Evolutionary conservation across 2,797 vertebrate genomes (phyloP).

Genomic region (Corythornis leucogaster): DNA sequence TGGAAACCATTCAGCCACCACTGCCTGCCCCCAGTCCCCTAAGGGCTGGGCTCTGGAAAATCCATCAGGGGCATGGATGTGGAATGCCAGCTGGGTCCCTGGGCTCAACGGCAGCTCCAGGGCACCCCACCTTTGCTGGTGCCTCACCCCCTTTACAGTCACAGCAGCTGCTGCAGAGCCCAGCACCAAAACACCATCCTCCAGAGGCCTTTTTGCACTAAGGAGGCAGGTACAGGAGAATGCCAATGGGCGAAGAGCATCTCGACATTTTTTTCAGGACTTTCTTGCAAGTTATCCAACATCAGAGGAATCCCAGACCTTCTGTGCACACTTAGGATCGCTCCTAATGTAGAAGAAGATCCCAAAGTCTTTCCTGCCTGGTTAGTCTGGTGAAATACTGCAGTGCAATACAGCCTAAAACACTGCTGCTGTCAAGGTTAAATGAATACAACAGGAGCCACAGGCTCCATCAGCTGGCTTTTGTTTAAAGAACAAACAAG

Average conservation of each 20-base stretch:
- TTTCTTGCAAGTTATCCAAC: background rate
- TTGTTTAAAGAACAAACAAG: background rate
- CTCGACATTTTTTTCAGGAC: background rate
- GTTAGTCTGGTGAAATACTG: background rate
- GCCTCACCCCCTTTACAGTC: background rate
- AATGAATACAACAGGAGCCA: background rate
- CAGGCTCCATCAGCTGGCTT: background rate
- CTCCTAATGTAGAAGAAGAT: background rate
- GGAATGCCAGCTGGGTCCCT: background rate
- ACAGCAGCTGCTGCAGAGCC: background rate
- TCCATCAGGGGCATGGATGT: background rate
- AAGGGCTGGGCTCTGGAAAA: background rate
- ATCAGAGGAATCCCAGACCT: background rate
- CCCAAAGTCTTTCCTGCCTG: background rate
- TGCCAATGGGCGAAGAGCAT: fast-evolving
- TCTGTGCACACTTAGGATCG: fast-evolving
- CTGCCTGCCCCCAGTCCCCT: no score
- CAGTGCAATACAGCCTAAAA: background rate
- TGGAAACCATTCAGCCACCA: background rate
- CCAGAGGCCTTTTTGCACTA: fast-evolving
- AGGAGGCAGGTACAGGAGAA: background rate
- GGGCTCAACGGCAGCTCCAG: background rate
- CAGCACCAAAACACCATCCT: background rate
- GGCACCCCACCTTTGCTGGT: background rate
- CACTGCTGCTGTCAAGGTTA: background rate